Base-by-base conservation (phyloP, 2,797 vertebrate species). In the Rhynchotus rufescens region DNA sequence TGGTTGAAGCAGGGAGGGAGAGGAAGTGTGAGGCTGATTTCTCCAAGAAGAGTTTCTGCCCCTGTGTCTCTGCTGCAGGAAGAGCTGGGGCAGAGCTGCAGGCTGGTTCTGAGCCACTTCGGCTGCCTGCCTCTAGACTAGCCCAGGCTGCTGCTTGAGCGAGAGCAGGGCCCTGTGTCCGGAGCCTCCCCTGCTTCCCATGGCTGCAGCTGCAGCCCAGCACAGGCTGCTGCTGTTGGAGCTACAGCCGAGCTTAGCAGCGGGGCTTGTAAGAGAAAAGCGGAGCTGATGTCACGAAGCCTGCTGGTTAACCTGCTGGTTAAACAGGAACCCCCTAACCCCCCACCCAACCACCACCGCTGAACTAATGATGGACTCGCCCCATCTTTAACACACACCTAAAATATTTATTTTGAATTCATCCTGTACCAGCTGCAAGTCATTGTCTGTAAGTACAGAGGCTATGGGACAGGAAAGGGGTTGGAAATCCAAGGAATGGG, bases 1-100 rank as follows among this genome's bases (percentile, higher is more conserved):
- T 34, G 0, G 0, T n/a, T 52, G 69, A 20, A 56, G 42, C 2
- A 5, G 0, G 0, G 0, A 6, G 0, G 0, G 4, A 38, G 4
- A 38, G 32, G 42, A 14, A 40, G n/a, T 1, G 3, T 3, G 3
- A 52, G 30, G 19, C 36, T 10, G 8, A 36, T 36, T 36, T 36
- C 36, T 36, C 9, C 36, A 36, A 36, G 36, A 36, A 36, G 36
- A 4, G 36, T 36, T 36, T 36, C 36, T 36, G 36, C 36, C 8
- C 36, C 36, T 10, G 36, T 36, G 36, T 36, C 36, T 36, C 36
- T 22, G 67, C 67, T 22, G 19, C 67, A 38, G 12, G 47, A 11
- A 10, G 14, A 20, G 0, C 52, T 21, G 25, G 21, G 7, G 61
- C 60, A 26, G 38, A 56, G 11, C 0, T 8, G 40, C 9, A 28